Conservation (phyloP, 2,113 vertebrate genomes). For the Poeciliopsis occidentalis region DNA sequence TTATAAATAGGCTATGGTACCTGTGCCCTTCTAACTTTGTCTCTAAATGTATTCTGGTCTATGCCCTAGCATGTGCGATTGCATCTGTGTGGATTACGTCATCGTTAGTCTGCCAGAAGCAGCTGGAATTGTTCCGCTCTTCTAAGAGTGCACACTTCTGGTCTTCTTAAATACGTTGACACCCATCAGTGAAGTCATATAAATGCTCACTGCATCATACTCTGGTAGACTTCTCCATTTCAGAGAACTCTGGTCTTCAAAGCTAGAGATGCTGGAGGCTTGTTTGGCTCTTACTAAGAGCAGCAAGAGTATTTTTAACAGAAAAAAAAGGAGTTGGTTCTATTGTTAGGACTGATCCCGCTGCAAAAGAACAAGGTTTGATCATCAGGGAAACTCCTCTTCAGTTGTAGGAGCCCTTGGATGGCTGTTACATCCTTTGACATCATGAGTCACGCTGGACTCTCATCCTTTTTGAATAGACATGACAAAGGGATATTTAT, state of each 20-base stretch:
- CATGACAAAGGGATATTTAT: constrained; percentile 24
- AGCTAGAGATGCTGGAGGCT: constrained; percentile 35
- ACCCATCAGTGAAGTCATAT: constrained; percentile 57
- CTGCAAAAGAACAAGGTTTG: constrained; percentile 41
- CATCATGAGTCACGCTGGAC: constrained; percentile 57
- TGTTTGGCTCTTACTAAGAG: constrained; percentile 41
- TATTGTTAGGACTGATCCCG: constrained; percentile 44
- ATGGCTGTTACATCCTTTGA: constrained; percentile 75
- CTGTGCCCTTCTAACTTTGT: constrained; percentile 5
- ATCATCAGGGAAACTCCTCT: constrained; percentile 46
- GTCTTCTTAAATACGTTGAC: constrained; percentile 35
- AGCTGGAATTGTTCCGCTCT: constrained; percentile 7
- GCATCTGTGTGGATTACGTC: background rate
- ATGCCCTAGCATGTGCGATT: constrained; percentile 2
- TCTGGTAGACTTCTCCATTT: constrained; percentile 38
- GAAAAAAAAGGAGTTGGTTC: constrained; percentile 37
- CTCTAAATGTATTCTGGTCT: constrained; percentile 2
- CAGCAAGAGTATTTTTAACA: constrained; percentile 46
- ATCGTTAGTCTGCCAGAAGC: constrained; percentile 10
- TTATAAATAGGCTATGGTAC: background rate
- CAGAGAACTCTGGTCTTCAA: constrained; percentile 40
- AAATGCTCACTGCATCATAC: constrained; percentile 63
- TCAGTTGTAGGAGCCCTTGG: constrained; percentile 38
- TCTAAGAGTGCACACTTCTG: constrained; percentile 28
- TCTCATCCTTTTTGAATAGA: constrained; percentile 21